phyloP scores from a whole-genome alignment of 2,797 vertebrate genomes.

The Bufotes viridis region DNA sequence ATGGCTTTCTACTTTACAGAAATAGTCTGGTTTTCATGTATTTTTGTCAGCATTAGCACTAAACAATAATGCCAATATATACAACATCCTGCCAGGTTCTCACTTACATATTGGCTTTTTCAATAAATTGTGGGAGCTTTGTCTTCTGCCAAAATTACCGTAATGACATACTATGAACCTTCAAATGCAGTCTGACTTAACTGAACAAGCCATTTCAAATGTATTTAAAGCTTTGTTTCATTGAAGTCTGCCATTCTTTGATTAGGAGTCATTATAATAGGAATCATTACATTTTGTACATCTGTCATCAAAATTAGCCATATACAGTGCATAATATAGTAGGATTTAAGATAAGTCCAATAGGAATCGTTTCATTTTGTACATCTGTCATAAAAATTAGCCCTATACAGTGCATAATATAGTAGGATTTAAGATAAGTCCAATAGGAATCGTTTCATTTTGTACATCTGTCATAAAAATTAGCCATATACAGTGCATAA shows the following conservation, averaged over 20 bases:
- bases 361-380: conserved; percentile 45
- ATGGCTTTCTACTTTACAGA: conserved; percentile 40
- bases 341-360: conserved; percentile 21
- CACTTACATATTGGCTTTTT: conserved; percentile 51
- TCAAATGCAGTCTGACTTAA: conserved; percentile 41
- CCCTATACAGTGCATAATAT: conserved; percentile 25
- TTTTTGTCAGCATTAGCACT: conserved; percentile 47
- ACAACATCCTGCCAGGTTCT: conserved; percentile 57
- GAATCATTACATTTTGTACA: conserved; percentile 50
- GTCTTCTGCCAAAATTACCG: conserved; percentile 56
- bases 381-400: conserved; percentile 52
- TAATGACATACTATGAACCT: conserved; percentile 55
- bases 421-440: conserved; percentile 36
- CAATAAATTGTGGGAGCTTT: conserved; percentile 45
- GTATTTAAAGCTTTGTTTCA: conserved; percentile 48
- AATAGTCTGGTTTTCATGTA: conserved; percentile 43
- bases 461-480: conserved; percentile 53
- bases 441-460: conserved; percentile 46
- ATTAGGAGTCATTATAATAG: conserved; percentile 39
- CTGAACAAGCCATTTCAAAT: conserved; percentile 40
- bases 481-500: conserved; percentile 20
- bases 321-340: conserved; percentile 29
- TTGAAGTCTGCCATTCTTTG: conserved; percentile 33
- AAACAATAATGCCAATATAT: conserved; percentile 55
- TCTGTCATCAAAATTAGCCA: conserved; percentile 50